phyloP scores from a whole-genome alignment of 2,888 invertebrate genomes.

The Colostygia pectinataria region DNA sequence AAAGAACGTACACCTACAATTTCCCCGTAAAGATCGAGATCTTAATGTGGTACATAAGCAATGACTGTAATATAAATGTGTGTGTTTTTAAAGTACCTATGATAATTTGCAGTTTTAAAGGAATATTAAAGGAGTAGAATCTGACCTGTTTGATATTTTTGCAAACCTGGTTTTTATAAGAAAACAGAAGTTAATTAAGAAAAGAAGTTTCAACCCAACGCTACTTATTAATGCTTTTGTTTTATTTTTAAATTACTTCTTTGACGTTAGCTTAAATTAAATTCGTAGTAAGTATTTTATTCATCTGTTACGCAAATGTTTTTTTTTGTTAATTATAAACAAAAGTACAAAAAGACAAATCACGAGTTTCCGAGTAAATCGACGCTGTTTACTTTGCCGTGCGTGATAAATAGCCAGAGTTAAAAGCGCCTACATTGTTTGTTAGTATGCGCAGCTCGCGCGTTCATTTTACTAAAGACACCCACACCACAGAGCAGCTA shows the following conservation, averaged over 20 bases:
- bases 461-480: conserved; percentile 34
- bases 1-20: conserved; percentile 45
- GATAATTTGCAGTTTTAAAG: conserved; percentile 10
- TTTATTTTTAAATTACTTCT: no score
- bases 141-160: no score
- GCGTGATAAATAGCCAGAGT: conserved; percentile 24
- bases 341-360: conserved; percentile 7
- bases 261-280: no score
- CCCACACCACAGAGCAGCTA: conserved; percentile 14
- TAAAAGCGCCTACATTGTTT: conserved; percentile 30
- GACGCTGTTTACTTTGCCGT: conserved; percentile 18
- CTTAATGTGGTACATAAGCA: conserved; percentile 53
- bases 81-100: conserved; percentile 12
- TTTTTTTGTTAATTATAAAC: background rate
- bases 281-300: no score
- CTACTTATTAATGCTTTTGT: no score
- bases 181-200: no score
- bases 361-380: conserved; percentile 15
- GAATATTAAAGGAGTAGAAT: no score
- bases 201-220: no score
- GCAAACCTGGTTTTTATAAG: no score
- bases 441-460: conserved; percentile 25
- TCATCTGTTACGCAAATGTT: no score
- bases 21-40: conserved; percentile 52
- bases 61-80: conserved; percentile 26